Evolutionary conservation across 2,888 invertebrate genomes (phyloP), one percentile per base, ranked within the genome.

Genomic region (Chymomyza procnemis): DNA sequence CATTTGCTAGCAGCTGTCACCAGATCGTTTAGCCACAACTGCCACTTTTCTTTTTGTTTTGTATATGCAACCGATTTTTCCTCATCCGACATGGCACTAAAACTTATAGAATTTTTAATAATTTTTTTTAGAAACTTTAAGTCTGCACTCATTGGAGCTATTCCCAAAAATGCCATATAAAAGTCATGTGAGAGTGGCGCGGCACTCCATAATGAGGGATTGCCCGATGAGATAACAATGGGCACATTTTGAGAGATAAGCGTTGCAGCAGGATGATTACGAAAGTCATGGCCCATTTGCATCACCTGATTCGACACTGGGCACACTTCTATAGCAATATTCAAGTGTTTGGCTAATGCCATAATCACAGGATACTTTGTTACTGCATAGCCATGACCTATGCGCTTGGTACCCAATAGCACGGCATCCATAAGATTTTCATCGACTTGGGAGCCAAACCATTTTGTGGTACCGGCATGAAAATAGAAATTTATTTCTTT

Each of bases 401-500:
- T 93, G 48, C 96, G 92, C 74, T 94, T 94, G 0, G 95, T 92
- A 50, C 95, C 95, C 46, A 96, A 89, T 16, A 96, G 89, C 22
- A 96, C 91, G 2, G 96, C 96, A 81, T 96, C 96, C 9, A 95
- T 89, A 1, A 96, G 89, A 88, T 96, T 96, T 63, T 94, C 93
- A 85, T 96, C 96, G 0, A 93, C 93, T 0, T 89, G 77, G 5
- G 91, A 91, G 21, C 94, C 95, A 83, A 92, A 93, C 95, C 95
- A 95, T 85, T 95, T 93, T 0, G 96, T 96, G 90, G 96, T 96
- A 0, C 96, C 96, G 0, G 96, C 95, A 85, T 96, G 96, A 80
- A 96, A 95, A 88, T 94, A 96, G 80, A 93, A 94, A 60, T 93
- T 91, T 0, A 95, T 90, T 34, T 85, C 65, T 0, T 91, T 88